Base-by-base conservation (phyloP, 1,140 invertebrate species). In the Heliothis virescens region DNA sequence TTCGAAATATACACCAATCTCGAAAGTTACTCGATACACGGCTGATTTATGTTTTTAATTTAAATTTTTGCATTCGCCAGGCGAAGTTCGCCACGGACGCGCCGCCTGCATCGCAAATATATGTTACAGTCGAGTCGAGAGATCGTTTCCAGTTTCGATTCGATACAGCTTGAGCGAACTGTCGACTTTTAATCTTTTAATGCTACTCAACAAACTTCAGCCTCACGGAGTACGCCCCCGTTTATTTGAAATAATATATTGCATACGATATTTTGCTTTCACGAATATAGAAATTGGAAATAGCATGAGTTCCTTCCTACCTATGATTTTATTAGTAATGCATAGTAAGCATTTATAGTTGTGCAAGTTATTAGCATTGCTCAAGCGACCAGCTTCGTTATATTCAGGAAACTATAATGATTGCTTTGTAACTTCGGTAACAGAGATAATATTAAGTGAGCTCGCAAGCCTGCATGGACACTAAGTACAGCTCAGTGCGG, bases 31-130 rank as follows among this genome's bases (percentile, higher is more conserved):
- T 93, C 92, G 93, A 94, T 93, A 94, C 89, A 91, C 89, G 91
- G 82, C 90, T 94, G 92, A 94, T 94, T 94, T 94, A 94, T 94
- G 92, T 87, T 94, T 94, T 94, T 94, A 94, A 94, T 94, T 94
- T 94, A 94, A 94, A 94, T 94, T 94, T 94, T 94, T 94, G 93
- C 93, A 94, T 94, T 94, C 92, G 90, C 91, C 87, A 83, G 91
- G 92, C 91, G 89, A 93, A 94, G 90, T 94, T 94, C 75, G 91
- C 91, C 89, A 82, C 88, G 89, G 91, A 91, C 92, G 93, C 89
- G 91, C 91, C 87, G 92, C 87, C 91, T 94, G 93, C 93, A 94
- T 93, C 86, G 90, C 92, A 93, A 94, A 93, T 92, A 92, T 91
- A 90, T 92, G 89, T 92, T 89, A 88, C 88, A 88, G 86, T 82